Evolutionary conservation across 2,888 invertebrate genomes (phyloP), one percentile per base, ranked within the genome.

Genomic region (Parascotia fuliginaria): DNA sequence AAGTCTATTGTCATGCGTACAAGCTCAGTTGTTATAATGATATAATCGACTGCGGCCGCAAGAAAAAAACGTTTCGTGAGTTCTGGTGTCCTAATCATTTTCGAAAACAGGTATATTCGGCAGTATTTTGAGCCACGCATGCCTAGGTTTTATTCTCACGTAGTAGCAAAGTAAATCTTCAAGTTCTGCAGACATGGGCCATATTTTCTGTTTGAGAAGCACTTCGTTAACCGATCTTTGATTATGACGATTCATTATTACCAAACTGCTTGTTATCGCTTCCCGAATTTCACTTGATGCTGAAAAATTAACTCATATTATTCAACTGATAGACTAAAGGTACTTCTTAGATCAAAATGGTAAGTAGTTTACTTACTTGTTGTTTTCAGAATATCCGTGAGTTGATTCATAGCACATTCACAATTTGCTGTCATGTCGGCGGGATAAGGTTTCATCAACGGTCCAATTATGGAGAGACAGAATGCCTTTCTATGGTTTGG

Each of bases 361-460:
- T 19, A 19, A 3, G 2, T 19, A 3, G 7, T 24, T 38, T 64
- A 86, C 89, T 87, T 67, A 92, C 92, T 74, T 63, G 78, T 70
- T 24, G 72, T 58, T 12, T 84, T 64, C 42, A 87, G 62, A 68
- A 87, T 81, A 38, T 82, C 75, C 13, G 76, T 42, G 2, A 92
- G 73, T 53, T 84, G 75, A 63, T 85, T 87, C 2, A 85, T 70
- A 11, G 81, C 71, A 53, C 87, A 79, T 76, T 89, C 89, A 61
- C 81, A 82, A 45, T 90, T 80, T 9, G 89, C 77, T 66, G 82
- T 88, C 91, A 92, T 92, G 13, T 86, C 81, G 3, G 57, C 56
- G 1, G 91, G 89, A 54, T 83, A 92, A 0, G 92, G 92, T 59
- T 87, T 88, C 36, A 89, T 55, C 24, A 92, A 54, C 0, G 89